Conservation (phyloP, 1,140 invertebrate species). For the Caerostris darwini region DNA sequence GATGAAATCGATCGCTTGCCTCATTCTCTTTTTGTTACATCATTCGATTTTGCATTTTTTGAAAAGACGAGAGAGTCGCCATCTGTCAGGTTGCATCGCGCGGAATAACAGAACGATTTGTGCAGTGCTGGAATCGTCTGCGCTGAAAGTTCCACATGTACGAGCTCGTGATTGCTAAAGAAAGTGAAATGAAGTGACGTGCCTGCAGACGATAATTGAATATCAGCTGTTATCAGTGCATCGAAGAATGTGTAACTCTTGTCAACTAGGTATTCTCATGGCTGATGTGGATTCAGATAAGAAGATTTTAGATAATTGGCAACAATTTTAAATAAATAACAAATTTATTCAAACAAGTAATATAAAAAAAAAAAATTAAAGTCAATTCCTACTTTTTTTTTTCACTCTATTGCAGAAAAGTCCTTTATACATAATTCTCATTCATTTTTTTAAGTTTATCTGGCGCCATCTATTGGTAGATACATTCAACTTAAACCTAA, state of each 20-base stretch:
- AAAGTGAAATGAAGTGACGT: conserved; percentile 30
- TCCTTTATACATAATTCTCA: too few relatives aligned
- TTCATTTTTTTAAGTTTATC: too few relatives aligned
- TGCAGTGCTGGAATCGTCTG: not conserved
- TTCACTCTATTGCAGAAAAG: too few relatives aligned
- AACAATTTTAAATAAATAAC: not conserved
- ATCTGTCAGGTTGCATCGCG: not conserved
- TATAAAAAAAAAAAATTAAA: not conserved
- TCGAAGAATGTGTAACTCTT: not conserved
- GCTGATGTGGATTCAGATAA: not conserved
- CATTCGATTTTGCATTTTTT: conserved; percentile 13
- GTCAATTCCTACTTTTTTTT: not conserved
- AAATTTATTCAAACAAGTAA: not conserved
- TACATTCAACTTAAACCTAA: too few relatives aligned
- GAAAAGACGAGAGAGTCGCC: not conserved
- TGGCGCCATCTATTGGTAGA: too few relatives aligned
- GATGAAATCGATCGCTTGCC: not conserved
- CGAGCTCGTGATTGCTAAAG: not conserved
- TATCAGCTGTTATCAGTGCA: not conserved
- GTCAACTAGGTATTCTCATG: not conserved
- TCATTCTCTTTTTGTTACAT: not conserved
- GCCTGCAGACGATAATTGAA: not conserved
- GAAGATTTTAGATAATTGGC: not conserved
- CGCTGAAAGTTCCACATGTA: not conserved
- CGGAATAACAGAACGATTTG: not conserved